Conservation (phyloP, 2,888 invertebrate species). For the Acrobasis suavella region DNA sequence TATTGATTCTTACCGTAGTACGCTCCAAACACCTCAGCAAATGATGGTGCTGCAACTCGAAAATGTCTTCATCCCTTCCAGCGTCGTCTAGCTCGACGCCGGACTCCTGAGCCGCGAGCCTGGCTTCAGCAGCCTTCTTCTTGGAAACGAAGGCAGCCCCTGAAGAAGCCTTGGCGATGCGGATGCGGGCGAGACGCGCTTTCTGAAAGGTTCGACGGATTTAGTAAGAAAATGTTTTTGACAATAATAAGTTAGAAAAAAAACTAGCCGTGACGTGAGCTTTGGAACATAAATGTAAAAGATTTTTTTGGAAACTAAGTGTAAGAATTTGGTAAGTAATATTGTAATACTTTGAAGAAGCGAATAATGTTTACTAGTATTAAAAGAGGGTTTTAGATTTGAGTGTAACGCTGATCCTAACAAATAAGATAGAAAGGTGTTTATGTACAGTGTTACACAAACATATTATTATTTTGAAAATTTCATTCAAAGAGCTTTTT, state of each 20-base stretch:
- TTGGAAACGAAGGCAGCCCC: slow-evolving; percentile 99
- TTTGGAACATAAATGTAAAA: neutral
- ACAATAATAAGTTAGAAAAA: neutral
- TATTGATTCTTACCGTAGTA: slow-evolving; percentile 87
- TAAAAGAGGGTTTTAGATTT: too few relatives aligned
- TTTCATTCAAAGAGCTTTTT: too few relatives aligned
- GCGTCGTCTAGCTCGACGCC: slow-evolving; percentile 96
- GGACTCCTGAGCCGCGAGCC: slow-evolving; percentile 95
- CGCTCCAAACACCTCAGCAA: slow-evolving; percentile 98
- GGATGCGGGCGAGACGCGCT: slow-evolving; percentile 98
- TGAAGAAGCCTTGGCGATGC: slow-evolving; percentile 99
- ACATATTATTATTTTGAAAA: too few relatives aligned
- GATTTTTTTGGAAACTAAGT: too few relatives aligned
- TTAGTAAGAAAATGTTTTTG: neutral
- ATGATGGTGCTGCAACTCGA: slow-evolving; percentile 99
- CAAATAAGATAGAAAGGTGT: too few relatives aligned
- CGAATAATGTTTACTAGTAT: too few relatives aligned
- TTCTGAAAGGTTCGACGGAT: slow-evolving; percentile 86
- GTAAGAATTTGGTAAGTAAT: too few relatives aligned
- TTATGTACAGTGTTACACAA: too few relatives aligned
- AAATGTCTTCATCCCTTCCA: slow-evolving; percentile 96
- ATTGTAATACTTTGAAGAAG: too few relatives aligned
- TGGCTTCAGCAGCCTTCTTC: slow-evolving; percentile 98
- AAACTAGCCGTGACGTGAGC: neutral
- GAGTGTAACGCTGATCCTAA: too few relatives aligned